Conservation (phyloP, 1,140 invertebrate species). For the Rhyzopertha dominica region DNA sequence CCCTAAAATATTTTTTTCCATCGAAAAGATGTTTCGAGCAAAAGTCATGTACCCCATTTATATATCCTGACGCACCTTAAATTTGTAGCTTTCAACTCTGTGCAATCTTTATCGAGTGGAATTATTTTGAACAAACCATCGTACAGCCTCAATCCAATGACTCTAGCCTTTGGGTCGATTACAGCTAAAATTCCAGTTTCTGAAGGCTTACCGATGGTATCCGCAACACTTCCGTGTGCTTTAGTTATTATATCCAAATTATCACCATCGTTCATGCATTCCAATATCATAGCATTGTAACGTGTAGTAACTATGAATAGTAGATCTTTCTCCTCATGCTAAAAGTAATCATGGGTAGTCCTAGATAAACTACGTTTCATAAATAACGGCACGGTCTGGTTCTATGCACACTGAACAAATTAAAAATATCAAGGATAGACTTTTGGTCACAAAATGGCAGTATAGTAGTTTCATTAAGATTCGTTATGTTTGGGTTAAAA, state of each 20-base stretch:
- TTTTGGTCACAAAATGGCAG: too few relatives aligned
- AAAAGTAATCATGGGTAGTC: too few relatives aligned
- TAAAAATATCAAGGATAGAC: too few relatives aligned
- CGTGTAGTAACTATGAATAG: constrained; percentile 90
- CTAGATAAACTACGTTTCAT: too few relatives aligned
- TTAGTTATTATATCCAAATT: constrained; percentile 90
- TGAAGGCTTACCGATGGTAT: constrained; percentile 81
- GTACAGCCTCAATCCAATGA: constrained; percentile 92
- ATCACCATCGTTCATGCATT: constrained; percentile 75
- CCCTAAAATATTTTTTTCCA: too few relatives aligned
- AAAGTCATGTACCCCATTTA: too few relatives aligned
- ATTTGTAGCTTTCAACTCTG: constrained; percentile 90
- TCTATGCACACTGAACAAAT: too few relatives aligned
- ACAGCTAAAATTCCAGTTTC: constrained; percentile 94
- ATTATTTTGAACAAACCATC: constrained; percentile 98
- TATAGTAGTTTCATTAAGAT: too few relatives aligned
- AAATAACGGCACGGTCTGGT: too few relatives aligned
- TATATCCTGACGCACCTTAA: constrained; percentile 64
- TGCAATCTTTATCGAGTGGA: constrained; percentile 86
- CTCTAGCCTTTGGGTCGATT: constrained; percentile 91
- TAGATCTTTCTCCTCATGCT: constrained; percentile 91
- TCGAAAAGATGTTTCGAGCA: too few relatives aligned
- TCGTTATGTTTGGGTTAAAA: too few relatives aligned
- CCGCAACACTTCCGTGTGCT: constrained; percentile 94
- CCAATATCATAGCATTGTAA: constrained; percentile 96